phyloP scores from a whole-genome alignment of 2,113 vertebrate species.

The Pholis gunnellus region DNA sequence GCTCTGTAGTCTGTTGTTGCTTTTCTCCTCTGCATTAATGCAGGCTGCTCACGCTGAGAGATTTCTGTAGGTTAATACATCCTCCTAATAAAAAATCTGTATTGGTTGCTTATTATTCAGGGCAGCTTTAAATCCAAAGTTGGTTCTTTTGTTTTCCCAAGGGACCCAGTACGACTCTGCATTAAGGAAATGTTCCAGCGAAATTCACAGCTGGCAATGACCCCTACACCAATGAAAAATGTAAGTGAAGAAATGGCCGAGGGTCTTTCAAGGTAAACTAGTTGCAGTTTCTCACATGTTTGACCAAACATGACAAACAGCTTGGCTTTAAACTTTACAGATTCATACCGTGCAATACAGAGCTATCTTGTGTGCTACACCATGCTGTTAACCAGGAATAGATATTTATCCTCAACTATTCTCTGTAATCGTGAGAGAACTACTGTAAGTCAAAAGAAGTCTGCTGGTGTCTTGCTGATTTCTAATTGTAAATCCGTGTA shows the following conservation, averaged over 20 bases:
- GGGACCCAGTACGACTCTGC: background rate
- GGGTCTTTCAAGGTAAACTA: constrained; percentile 24
- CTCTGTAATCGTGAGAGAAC: background rate
- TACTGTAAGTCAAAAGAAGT: background rate
- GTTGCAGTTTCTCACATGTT: constrained; percentile 21
- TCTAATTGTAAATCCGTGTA: constrained; percentile 2
- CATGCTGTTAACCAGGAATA: background rate
- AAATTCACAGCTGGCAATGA: constrained; percentile 31
- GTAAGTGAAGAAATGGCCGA: background rate
- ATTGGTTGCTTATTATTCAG: constrained; percentile 52
- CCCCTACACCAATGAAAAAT: background rate
- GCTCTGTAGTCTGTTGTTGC: constrained; percentile 11
- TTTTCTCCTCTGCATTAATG: constrained; percentile 53
- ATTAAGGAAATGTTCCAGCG: constrained; percentile 10
- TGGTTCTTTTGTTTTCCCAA: constrained; percentile 27
- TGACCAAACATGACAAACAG: constrained; percentile 2
- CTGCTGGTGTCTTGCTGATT: background rate
- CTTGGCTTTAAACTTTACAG: background rate
- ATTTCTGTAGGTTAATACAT: constrained; percentile 38
- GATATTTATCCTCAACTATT: constrained; percentile 1
- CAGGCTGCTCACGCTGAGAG: background rate
- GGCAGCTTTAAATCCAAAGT: constrained; percentile 27
- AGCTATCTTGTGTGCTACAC: background rate
- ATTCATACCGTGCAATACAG: background rate
- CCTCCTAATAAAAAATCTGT: constrained; percentile 26